A percentile compares a stretch with the other conserved stretches of the same genome.
These are phyloP conservation scores for Caenorhabditis sp. DNA, from an alignment of 2,888 invertebrate species.

Conservation along the genomic window DNA sequence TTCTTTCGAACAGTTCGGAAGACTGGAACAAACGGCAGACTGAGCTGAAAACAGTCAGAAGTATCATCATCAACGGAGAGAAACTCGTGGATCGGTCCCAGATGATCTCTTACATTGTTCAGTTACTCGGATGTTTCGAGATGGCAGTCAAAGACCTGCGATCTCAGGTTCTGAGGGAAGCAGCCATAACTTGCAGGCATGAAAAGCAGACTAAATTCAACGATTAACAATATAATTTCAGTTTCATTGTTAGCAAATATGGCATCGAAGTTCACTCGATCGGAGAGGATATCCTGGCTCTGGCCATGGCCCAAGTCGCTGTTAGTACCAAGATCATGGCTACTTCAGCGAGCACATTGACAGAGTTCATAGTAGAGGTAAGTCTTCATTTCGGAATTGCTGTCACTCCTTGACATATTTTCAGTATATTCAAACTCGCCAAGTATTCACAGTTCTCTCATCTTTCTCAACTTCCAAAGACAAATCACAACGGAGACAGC, in stretches of 20 bases:
- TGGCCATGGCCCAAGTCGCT: conserved; percentile 46
- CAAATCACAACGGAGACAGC: conserved; percentile 41
- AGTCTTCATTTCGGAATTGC: neutral
- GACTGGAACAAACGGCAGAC: conserved; percentile 54
- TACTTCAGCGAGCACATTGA: conserved; percentile 41
- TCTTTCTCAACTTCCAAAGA: conserved; percentile 51
- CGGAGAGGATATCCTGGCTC: conserved; percentile 46
- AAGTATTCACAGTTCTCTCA: conserved; percentile 48
- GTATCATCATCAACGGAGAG: conserved; percentile 36
- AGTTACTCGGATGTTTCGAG: conserved; percentile 36
- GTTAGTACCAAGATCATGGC: conserved; percentile 57
- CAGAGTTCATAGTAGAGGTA: conserved; percentile 52
- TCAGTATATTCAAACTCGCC: conserved; percentile 46
- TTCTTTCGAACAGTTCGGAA: conserved; percentile 35
- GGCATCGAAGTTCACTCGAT: conserved; percentile 45
- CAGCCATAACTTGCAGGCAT: conserved; percentile 49
- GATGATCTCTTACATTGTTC: conserved; percentile 28
- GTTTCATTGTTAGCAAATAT: conserved; percentile 47
- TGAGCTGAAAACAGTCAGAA: conserved; percentile 41
- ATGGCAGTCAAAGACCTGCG: conserved; percentile 42
- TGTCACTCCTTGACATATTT: neutral
- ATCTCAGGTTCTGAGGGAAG: conserved; percentile 51
- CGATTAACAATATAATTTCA: too few species aligned
- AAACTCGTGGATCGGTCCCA: conserved; percentile 33
- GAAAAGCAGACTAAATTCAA: too few species aligned